phyloP scores from a whole-genome alignment of 1,140 invertebrate species.

The Goniozus legneri region DNA sequence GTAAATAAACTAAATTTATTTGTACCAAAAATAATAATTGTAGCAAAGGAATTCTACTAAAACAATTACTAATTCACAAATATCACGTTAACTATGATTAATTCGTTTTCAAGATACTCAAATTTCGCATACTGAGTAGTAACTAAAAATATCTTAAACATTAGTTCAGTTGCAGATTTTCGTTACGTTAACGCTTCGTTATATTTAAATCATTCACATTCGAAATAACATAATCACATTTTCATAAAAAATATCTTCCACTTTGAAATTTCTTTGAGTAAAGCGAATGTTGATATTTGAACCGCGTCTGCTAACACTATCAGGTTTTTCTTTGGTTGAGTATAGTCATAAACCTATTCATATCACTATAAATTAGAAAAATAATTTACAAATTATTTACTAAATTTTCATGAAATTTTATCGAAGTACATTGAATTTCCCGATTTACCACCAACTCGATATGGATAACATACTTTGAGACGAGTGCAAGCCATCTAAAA shows the following conservation, averaged over 20 bases:
- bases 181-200: no score
- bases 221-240: constrained; percentile 1
- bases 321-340: constrained; percentile 25
- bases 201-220: not conserved
- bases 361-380: not conserved
- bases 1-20: constrained; percentile 23
- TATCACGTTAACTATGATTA: constrained; percentile 8
- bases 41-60: constrained; percentile 16
- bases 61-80: constrained; percentile 14
- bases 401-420: not conserved
- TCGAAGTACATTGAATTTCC: not conserved
- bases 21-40: constrained; percentile 18
- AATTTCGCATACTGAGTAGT: constrained; percentile 8
- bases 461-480: constrained; percentile 17
- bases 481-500: constrained; percentile 7
- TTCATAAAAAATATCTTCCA: constrained; percentile 1
- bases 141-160: constrained; percentile 11
- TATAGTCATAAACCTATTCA: constrained; percentile 15
- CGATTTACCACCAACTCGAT: not conserved
- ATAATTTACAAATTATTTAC: not conserved
- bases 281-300: no score
- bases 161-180: no score
- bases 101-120: constrained; percentile 10
- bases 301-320: no score
- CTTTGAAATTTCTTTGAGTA: constrained; percentile 7